Evolutionary conservation across 2,888 invertebrate species (phyloP).

Genomic region (Petrophora chlorosata): DNA sequence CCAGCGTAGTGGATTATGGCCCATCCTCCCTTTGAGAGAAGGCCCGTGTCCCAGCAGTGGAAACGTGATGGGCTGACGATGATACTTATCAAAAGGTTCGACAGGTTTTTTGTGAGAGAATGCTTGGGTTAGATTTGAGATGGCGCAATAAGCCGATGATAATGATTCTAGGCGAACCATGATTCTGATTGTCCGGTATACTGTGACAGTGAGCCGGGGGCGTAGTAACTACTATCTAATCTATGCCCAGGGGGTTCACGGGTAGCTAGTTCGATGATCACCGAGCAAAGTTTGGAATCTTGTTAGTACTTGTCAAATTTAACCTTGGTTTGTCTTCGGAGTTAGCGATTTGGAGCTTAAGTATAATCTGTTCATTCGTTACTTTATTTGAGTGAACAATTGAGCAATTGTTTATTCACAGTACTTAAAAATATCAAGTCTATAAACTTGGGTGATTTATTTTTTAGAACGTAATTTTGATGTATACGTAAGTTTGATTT

Average conservation of each 20-base stretch:
- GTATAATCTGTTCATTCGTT: slow-evolving; percentile 21
- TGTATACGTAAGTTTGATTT: neutral
- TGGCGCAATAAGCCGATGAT: no score
- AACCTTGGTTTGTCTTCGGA: slow-evolving; percentile 22
- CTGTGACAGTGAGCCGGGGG: neutral
- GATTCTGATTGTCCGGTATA: no score
- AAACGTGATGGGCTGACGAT: no score
- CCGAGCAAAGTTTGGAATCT: slow-evolving; percentile 17
- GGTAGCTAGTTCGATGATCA: slow-evolving; percentile 17
- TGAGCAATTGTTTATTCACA: slow-evolving; percentile 17
- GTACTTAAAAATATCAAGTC: slow-evolving; percentile 7
- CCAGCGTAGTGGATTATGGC: no score
- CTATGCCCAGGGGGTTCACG: slow-evolving; percentile 4
- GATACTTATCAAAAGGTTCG: no score
- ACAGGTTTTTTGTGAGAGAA: no score
- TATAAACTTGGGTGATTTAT: slow-evolving; percentile 3
- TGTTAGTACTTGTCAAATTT: slow-evolving; percentile 23
- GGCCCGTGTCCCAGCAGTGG: no score
- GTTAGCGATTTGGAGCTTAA: slow-evolving; percentile 17
- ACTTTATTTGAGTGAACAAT: slow-evolving; percentile 17
- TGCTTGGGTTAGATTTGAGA: no score
- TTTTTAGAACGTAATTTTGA: neutral
- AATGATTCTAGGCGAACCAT: no score
- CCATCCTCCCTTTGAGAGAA: no score
- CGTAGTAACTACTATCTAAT: slow-evolving; percentile 8